These are phyloP conservation scores for Mantis religiosa DNA, from an alignment of 2,888 invertebrate genomes.

Conservation along the genomic window DNA sequence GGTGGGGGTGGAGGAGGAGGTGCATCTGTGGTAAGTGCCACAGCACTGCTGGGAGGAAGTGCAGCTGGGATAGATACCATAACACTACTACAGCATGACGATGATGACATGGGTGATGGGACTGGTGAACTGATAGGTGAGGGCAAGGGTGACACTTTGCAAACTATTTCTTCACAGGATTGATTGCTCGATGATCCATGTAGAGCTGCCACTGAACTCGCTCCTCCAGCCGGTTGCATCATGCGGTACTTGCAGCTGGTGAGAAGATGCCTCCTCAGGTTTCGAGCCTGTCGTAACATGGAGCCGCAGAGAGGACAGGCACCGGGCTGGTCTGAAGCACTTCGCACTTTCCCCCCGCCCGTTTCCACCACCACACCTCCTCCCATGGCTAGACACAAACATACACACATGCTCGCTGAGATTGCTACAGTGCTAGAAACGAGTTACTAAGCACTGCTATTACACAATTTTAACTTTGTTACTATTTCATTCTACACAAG, in stretches of 20 bases:
- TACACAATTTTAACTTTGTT: background rate
- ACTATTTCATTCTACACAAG: too few species aligned
- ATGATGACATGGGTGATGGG: background rate
- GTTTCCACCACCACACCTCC: background rate
- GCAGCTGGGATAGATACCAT: background rate
- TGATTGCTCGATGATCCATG: background rate
- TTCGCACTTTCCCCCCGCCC: slow-evolving; percentile 41
- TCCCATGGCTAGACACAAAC: slow-evolving; percentile 14
- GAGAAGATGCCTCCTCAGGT: slow-evolving; percentile 53
- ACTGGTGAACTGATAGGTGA: slow-evolving; percentile 16
- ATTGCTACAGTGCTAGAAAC: background rate
- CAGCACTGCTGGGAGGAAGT: background rate
- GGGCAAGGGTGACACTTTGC: slow-evolving; percentile 26
- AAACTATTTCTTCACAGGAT: slow-evolving; percentile 27
- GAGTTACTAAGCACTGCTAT: background rate
- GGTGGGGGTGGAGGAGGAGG: background rate
- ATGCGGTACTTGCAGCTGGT: slow-evolving; percentile 45
- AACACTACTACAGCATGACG: background rate
- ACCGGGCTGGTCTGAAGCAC: slow-evolving; percentile 59
- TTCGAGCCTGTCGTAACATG: slow-evolving; percentile 56
- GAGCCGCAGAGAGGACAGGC: slow-evolving; percentile 58
- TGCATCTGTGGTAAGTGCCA: background rate
- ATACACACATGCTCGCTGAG: background rate
- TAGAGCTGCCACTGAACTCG: background rate
- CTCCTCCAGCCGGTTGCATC: background rate